phyloP scores from a whole-genome alignment of 92 coral and sea anemone genomes.

The Virgularia gustaviana region DNA sequence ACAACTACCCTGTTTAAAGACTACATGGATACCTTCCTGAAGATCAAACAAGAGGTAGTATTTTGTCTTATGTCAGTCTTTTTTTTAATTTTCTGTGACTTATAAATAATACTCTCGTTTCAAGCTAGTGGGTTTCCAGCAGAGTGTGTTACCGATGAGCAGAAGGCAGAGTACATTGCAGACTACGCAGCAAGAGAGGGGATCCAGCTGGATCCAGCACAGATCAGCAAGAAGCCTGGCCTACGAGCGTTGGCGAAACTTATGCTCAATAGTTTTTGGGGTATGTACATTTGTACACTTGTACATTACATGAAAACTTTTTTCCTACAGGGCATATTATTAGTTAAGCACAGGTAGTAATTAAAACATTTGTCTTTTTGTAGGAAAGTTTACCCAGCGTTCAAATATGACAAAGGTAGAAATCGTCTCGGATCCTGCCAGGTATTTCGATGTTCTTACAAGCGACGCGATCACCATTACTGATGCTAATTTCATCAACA shows the following conservation, averaged over 20 bases:
- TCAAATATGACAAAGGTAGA: conserved; percentile 12
- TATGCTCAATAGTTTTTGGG: conserved; percentile 47
- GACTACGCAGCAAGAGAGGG: conserved; percentile 45
- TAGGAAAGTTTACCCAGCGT: conserved; percentile 50
- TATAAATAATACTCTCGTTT: too few species aligned
- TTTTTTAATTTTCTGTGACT: too few species aligned
- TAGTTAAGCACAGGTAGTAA: not conserved
- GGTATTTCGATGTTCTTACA: conserved; percentile 18
- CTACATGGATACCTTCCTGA: conserved; percentile 53
- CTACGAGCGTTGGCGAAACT: conserved; percentile 52
- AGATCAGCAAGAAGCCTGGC: conserved; percentile 51
- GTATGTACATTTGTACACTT: not conserved
- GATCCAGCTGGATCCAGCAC: conserved; percentile 27
- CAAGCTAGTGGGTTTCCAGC: conserved; percentile 38
- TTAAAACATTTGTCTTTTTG: not conserved
- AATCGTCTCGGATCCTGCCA: conserved; percentile 20
- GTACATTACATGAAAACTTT: not conserved
- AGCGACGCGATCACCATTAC: conserved; percentile 1
- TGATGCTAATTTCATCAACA: conserved; percentile 14
- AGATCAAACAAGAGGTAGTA: conserved; percentile 56
- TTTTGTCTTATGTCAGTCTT: too few species aligned
- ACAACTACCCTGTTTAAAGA: conserved; percentile 32
- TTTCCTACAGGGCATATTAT: not conserved
- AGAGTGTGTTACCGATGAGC: conserved; percentile 45
- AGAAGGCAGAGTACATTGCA: conserved; percentile 34